Evolutionary conservation across 2,113 vertebrate genomes (phyloP), one percentile per base, ranked within the genome.

Genomic region (Alexandromys fortis): DNA sequence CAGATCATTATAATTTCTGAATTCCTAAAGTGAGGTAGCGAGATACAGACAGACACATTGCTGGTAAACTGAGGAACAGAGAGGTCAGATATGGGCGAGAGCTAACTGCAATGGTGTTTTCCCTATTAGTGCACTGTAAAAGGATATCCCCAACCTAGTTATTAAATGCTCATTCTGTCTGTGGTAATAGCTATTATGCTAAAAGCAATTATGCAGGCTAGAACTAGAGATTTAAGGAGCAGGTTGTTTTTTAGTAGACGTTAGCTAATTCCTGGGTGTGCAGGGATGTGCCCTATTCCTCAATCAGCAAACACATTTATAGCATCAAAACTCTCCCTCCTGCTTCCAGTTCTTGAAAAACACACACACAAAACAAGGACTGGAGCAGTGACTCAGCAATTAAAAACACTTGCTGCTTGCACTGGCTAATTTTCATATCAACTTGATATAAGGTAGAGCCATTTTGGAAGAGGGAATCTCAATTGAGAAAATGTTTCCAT

Each of bases 131-230:
- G 90, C 58, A 92, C 49, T 75, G 75, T 22, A 63, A 93, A 97
- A 77, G 38, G 89, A 96, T 95, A 86, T 78, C 90, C 93, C 95
- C 93, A n/a, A 97, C 89, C 94, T 93, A 96, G 85, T 95, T 92
- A 97, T 97, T 97, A 97, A 97, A 89, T 73, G 45, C 86, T 97
- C 97, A 97, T 77, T 91, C 95, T 97, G 75, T 93, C 95, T 92
- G 92, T 82, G 52, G 94, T 95, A 97, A 97, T 94, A 97, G 93
- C 95, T 97, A 89, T 77, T 91, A 94, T 89, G 85, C 78, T 82
- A 76, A 94, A 96, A 88, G 63, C 96, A 98, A 98, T 97, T 98
- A 97, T 61, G 77, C 17, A 68, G 85, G 68, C 72, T 95, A 82
- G 79, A 78, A 73, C 63, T 61, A 55, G 82, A 86, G 87, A 85